Conservation (phyloP, 2,888 invertebrate species). For the Caradrina kadenii region DNA sequence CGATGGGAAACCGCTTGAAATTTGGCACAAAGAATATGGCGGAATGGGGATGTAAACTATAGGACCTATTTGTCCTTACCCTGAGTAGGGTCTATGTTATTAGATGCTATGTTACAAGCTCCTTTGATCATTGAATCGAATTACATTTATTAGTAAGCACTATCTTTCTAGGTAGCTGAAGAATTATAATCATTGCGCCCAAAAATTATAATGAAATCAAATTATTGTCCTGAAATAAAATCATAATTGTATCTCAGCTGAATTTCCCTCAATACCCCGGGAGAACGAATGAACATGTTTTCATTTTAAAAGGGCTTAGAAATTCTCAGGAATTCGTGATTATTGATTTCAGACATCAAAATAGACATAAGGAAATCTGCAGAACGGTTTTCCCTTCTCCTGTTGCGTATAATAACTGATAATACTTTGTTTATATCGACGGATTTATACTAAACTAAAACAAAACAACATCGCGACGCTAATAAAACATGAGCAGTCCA, state of each 20-base stretch:
- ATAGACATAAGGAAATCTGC: background rate
- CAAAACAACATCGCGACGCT: constrained; percentile 3
- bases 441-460: constrained; percentile 2
- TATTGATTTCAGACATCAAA: background rate
- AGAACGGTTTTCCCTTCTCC: background rate
- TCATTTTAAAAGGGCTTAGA: background rate
- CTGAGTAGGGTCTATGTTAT: constrained; percentile 31
- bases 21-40: constrained; percentile 51
- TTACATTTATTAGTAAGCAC: constrained; percentile 20
- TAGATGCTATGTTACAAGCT: constrained; percentile 25
- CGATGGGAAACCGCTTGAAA: constrained; percentile 59
- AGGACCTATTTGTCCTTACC: constrained; percentile 38
- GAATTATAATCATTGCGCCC: constrained; percentile 4
- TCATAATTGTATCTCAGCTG: background rate
- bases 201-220: constrained; percentile 1
- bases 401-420: background rate
- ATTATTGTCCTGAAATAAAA: background rate
- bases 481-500: constrained; percentile 16
- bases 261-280: background rate
- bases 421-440: background rate
- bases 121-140: constrained; percentile 41
- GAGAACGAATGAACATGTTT: too few species aligned
- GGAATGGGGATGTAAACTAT: constrained; percentile 44
- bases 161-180: constrained; percentile 8
- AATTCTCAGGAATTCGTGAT: background rate